Base-by-base conservation (phyloP, 2,888 invertebrate genomes). In the Augiades crinisus region DNA sequence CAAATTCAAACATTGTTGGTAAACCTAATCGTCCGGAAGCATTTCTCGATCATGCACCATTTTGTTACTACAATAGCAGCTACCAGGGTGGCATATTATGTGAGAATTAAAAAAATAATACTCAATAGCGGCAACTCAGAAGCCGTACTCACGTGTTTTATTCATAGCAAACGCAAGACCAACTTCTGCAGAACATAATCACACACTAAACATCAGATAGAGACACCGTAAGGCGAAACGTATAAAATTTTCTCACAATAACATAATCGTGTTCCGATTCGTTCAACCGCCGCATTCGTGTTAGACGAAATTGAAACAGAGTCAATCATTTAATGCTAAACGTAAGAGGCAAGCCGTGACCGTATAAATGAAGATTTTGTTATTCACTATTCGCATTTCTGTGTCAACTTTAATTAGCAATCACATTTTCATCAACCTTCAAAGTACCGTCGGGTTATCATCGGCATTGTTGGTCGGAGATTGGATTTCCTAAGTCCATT, bases 331-430 rank as follows among this genome's bases (percentile, higher is more conserved):
- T 86, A 86, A 87, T 81, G 78, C 82, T 81, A 82, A 85, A 81
- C 81, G 84, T 75, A 78, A 83, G 80, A 83, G 75, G 74, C 75
- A 80, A 81, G 75, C 81, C 89, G 83, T 88, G 82, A 83, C 88
- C 78, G 72, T 79, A 85, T 82, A 85, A 88, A 89, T 84, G 85
- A 88, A 81, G 84, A 86, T 83, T 86, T 81, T 73, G 76, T 81
- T 50, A 82, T 88, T 80, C 81, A 79, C 76, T 67, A 79, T 75
- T 79, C 76, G 80, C 74, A 80, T 85, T 87, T 89, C 85, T 86
- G 78, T 88, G 88, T 88, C 88, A 88, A 86, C 79, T 82, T 83
- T 88, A 88, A 88, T 89, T 89, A 87, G 76, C 82, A 86, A 87
- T 86, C 80, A 82, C 75, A 81, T 84, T 88, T 86, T 78, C 81